Conservation (phyloP, 1,140 invertebrate species). For the Hestina assimilis region DNA sequence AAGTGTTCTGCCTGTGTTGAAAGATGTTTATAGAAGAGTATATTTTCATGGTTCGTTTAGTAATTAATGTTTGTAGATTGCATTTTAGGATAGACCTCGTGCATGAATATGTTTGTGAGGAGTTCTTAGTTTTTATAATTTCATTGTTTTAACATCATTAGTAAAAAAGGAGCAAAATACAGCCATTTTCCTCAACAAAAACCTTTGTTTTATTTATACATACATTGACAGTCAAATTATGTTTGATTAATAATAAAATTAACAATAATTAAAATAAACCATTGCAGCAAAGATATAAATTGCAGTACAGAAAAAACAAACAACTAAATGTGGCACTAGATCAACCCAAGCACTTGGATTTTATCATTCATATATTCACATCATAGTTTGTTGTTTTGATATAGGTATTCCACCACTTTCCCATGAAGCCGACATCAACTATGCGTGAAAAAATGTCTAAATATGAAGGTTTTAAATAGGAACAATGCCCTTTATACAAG, state of each 20-base stretch:
- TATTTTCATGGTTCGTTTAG: constrained; percentile 33
- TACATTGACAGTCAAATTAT: not conserved
- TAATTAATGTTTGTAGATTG: constrained; percentile 56
- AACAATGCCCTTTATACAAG: constrained; percentile 85
- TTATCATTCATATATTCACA: constrained; percentile 80
- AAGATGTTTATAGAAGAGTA: constrained; percentile 39
- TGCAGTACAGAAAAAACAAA: not conserved
- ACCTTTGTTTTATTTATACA: not conserved
- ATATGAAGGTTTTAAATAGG: constrained; percentile 83
- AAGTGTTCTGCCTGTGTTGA: constrained; percentile 26
- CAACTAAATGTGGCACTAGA: no score
- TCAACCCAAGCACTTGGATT: no score
- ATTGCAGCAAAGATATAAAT: no score
- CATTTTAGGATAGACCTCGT: constrained; percentile 47
- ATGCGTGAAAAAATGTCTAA: constrained; percentile 82
- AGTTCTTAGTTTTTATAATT: constrained; percentile 63
- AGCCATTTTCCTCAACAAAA: constrained; percentile 10
- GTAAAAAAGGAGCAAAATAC: constrained; percentile 59
- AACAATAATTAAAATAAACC: not conserved
- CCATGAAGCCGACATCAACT: constrained; percentile 88
- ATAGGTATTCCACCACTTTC: constrained; percentile 85
- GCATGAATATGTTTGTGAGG: constrained; percentile 55
- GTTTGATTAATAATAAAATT: not conserved
- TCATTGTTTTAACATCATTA: constrained; percentile 59
- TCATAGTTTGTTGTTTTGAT: constrained; percentile 88